These are phyloP conservation scores for Ecliptopera silaceata DNA, from an alignment of 2,888 invertebrate genomes.

Conservation along the genomic window DNA sequence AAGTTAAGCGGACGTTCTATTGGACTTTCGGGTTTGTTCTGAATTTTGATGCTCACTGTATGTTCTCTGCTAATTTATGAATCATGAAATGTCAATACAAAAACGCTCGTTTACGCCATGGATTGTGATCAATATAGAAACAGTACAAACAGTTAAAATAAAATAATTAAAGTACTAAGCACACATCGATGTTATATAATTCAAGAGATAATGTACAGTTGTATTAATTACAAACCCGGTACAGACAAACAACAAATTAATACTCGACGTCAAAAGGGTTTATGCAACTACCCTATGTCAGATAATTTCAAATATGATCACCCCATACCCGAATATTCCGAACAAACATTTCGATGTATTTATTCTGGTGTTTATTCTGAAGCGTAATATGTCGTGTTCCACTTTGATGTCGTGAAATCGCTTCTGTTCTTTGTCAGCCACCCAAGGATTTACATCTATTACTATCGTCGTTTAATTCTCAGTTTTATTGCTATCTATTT, in stretches of 20 bases:
- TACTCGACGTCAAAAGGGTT: slow-evolving; percentile 74
- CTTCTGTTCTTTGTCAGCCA: slow-evolving; percentile 80
- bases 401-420: slow-evolving; percentile 83
- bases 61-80: not conserved
- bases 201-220: slow-evolving; percentile 20
- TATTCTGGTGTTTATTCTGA: slow-evolving; percentile 81
- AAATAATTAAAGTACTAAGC: too few species aligned
- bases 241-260: slow-evolving; percentile 72
- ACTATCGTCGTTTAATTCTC: slow-evolving; percentile 69
- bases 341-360: slow-evolving; percentile 81
- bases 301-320: slow-evolving; percentile 79
- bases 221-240: slow-evolving; percentile 69
- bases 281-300: slow-evolving; percentile 70
- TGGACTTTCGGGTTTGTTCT: slow-evolving; percentile 8
- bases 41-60: slow-evolving; percentile 16
- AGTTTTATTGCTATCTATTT: slow-evolving; percentile 75
- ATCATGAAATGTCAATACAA: not conserved
- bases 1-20: slow-evolving; percentile 50
- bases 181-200: not conserved
- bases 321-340: slow-evolving; percentile 76
- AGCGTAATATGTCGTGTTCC: slow-evolving; percentile 83
- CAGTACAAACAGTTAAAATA: not conserved
- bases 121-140: not conserved
- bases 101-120: too few species aligned
- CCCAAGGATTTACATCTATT: slow-evolving; percentile 78